Evolutionary conservation across 2,797 vertebrate species (phyloP).

Genomic region (Antrozous pallidus): DNA sequence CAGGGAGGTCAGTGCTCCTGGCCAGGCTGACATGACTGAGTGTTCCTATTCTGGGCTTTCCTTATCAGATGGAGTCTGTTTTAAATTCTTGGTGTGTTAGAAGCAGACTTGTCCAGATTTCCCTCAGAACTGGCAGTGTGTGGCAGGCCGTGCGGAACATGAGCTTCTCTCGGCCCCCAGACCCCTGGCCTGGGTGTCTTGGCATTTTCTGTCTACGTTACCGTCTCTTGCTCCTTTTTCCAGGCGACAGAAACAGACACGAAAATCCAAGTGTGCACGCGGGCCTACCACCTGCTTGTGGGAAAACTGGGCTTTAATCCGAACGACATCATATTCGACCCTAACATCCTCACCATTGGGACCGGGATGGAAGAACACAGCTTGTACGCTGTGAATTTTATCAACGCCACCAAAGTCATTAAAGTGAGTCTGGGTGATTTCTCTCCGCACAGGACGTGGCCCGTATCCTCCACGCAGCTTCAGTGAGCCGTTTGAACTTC

Average conservation of each 20-base stretch:
- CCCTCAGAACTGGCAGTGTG: not conserved
- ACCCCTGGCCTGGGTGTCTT: not conserved
- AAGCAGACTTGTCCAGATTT: not conserved
- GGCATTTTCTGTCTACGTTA: not conserved
- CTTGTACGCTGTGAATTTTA: conserved; percentile 92
- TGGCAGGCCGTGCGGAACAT: not conserved
- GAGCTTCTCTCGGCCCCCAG: not conserved
- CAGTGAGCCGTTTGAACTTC: not conserved
- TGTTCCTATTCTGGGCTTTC: not conserved
- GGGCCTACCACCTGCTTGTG: conserved; percentile 91
- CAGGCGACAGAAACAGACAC: conserved; percentile 92
- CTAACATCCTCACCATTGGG: conserved; percentile 97
- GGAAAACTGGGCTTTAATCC: conserved; percentile 89
- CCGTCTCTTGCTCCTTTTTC: not conserved
- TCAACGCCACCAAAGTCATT: conserved; percentile 89
- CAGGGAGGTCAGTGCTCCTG: not conserved
- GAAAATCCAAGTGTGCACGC: conserved; percentile 91
- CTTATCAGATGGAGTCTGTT: not conserved
- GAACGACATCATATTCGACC: conserved; percentile 98
- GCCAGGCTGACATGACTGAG: not conserved
- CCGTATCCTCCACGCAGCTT: not conserved
- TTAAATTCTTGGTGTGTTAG: not conserved
- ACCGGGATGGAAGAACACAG: conserved; percentile 98
- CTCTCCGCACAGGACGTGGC: not conserved
- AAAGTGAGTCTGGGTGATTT: conserved; percentile 86